phyloP scores from a whole-genome alignment of 2,797 vertebrate genomes.

The Phrynocephalus guinanensis region DNA sequence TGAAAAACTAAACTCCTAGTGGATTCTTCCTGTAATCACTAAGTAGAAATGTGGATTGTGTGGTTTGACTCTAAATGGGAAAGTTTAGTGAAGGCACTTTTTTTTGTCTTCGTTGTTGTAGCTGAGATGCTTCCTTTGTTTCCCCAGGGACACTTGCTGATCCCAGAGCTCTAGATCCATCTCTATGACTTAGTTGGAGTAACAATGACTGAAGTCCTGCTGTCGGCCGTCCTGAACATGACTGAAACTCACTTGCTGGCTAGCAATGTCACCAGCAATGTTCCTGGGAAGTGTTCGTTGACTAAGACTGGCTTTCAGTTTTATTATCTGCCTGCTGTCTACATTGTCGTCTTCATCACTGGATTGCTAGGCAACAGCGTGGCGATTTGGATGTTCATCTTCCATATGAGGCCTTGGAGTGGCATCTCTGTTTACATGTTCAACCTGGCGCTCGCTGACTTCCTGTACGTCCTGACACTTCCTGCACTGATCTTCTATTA shows the following conservation, averaged over 20 bases:
- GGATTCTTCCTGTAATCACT: not conserved
- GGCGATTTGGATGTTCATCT: slow-evolving; percentile 99
- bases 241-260: slow-evolving; percentile 76
- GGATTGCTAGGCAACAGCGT: slow-evolving; percentile 96
- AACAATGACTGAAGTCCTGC: slow-evolving; percentile 90
- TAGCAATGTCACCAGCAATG: slow-evolving; percentile 78
- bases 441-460: slow-evolving; percentile 95
- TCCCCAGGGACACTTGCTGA: slow-evolving; percentile 54
- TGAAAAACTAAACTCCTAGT: not conserved
- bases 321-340: slow-evolving; percentile 96
- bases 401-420: slow-evolving; percentile 98
- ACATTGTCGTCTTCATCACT: slow-evolving; percentile 95
- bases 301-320: slow-evolving; percentile 98
- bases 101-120: not conserved
- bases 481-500: slow-evolving; percentile 98
- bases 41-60: not conserved
- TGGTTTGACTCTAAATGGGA: not conserved
- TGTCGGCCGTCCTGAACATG: slow-evolving; percentile 87
- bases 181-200: slow-evolving; percentile 69
- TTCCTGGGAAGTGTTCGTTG: slow-evolving; percentile 85
- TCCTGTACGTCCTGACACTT: slow-evolving; percentile 94
- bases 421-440: slow-evolving; percentile 99
- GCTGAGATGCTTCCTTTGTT: slow-evolving; percentile 58
- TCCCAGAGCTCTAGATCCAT: slow-evolving; percentile 54
- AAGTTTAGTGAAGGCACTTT: not conserved